A percentile compares a stretch with the other conserved stretches of the same genome.
Evolutionary conservation across 1,140 invertebrate species (phyloP).

Genomic region (Camponotus pennsylvanicus): DNA sequence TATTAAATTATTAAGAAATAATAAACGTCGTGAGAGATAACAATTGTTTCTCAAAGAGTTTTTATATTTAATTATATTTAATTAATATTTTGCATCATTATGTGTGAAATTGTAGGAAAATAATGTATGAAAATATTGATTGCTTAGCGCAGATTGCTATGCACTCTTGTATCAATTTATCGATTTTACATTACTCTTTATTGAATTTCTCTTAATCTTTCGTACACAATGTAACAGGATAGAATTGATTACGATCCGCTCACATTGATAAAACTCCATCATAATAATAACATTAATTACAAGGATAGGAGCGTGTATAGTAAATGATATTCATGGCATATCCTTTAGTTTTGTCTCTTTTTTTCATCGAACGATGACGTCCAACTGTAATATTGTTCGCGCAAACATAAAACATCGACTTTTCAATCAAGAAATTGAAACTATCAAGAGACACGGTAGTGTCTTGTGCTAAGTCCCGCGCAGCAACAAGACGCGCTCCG

Average conservation of each 20-base stretch:
- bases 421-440: conserved; percentile 6
- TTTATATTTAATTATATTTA: background rate
- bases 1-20: conserved; percentile 69
- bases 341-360: conserved; percentile 1
- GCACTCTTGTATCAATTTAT: background rate
- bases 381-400: conserved; percentile 23
- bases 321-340: background rate
- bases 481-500: no score
- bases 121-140: background rate
- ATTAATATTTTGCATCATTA: background rate
- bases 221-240: conserved; percentile 75
- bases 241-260: conserved; percentile 59
- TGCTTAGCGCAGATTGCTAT: background rate
- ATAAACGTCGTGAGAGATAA: conserved; percentile 62
- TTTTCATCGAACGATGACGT: conserved; percentile 11
- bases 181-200: conserved; percentile 61
- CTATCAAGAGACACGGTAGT: no score
- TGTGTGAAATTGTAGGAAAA: background rate
- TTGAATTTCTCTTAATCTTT: conserved; percentile 73
- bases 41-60: conserved; percentile 49
- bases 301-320: conserved; percentile 47
- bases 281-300: conserved; percentile 66
- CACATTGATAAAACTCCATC: conserved; percentile 59
- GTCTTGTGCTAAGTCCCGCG: no score
- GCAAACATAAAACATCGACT: conserved; percentile 24